Base-by-base conservation (phyloP, 2,113 vertebrate species). In the Genyomyrus donnyi region DNA sequence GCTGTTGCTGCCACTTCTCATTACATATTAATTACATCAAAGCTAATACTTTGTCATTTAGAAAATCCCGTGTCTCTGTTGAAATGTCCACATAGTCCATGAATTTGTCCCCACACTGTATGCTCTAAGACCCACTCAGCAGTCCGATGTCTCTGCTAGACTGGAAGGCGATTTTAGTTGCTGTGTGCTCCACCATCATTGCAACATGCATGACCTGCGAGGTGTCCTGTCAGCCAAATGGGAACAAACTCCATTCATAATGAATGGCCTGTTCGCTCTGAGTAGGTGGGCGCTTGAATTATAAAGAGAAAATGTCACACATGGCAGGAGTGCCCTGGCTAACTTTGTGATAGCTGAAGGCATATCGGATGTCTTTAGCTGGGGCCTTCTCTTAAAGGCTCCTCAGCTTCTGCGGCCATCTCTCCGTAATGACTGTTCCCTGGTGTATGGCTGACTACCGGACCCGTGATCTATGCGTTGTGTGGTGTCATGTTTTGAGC, bases 201-300 rank as follows among this genome's bases (percentile, higher is more conserved):
- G 56, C 35, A 15, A 5, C 10, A 50, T n/a, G 48, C 24, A 49
- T 50, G 46, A 42, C 70, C 58, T 90, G 87, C 53, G 46, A 83
- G 17, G 62, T 0, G 42, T 46, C 27, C 89, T 87, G 85, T 56
- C 70, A 91, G 87, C 91, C 90, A 89, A 13, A n/a, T 90, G 87
- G 90, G 89, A 93, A 90, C 70, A 48, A 88, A 89, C 89, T 91
- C 24, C 88, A 89, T 93, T 24, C 45, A 92, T 94, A 94, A 95
- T 93, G 91, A 90, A 93, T 91, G 85, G 88, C 91, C 62, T 86
- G 89, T 89, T 77, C 88, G 49, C 62, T 89, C 89, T 66, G 66
- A 74, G 10, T 88, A 88, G 85, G 89, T 49, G 52, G 66, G 88
- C 10, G 77, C 52, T 89, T 91, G 91, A 88, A 89, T 92, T 93